phyloP scores from a whole-genome alignment of 2,888 invertebrate genomes.

The Luperina nickerlii region DNA sequence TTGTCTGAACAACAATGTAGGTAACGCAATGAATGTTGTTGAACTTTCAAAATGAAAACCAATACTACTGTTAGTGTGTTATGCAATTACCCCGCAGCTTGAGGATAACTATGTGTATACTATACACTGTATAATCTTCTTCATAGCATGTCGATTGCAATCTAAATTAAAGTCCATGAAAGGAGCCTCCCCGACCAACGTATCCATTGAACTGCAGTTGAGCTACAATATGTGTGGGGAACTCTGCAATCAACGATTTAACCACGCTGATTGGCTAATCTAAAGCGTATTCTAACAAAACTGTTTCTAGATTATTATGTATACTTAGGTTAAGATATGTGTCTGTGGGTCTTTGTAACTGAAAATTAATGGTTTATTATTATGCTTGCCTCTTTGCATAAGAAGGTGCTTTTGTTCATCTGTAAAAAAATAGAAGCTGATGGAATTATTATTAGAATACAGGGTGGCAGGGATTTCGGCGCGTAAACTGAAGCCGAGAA shows the following conservation, averaged over 20 bases:
- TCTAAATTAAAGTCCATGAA: constrained; percentile 2
- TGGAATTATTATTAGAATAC: neutral
- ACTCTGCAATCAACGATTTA: neutral
- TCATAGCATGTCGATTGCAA: neutral
- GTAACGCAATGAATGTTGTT: too few species aligned
- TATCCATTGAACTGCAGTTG: neutral
- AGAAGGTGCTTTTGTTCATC: neutral
- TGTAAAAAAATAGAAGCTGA: neutral
- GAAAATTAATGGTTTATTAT: too few species aligned
- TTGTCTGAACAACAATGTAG: too few species aligned
- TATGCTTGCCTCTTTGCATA: neutral
- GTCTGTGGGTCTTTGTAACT: too few species aligned
- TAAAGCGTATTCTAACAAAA: neutral
- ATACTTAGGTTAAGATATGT: too few species aligned
- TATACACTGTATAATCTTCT: too few species aligned
- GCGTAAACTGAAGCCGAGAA: too few species aligned
- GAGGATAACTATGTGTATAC: neutral
- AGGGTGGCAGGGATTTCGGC: too few species aligned
- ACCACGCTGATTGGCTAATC: neutral
- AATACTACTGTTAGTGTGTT: too few species aligned
- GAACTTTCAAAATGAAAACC: too few species aligned
- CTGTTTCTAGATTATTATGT: too few species aligned
- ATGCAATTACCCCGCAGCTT: neutral
- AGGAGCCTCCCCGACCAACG: neutral
- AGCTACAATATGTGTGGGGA: neutral